A percentile compares a stretch with the other conserved stretches of the same genome.
These are phyloP conservation scores for Melanaphis sacchari DNA, from an alignment of 1,140 invertebrate genomes.

Conservation along the genomic window DNA sequence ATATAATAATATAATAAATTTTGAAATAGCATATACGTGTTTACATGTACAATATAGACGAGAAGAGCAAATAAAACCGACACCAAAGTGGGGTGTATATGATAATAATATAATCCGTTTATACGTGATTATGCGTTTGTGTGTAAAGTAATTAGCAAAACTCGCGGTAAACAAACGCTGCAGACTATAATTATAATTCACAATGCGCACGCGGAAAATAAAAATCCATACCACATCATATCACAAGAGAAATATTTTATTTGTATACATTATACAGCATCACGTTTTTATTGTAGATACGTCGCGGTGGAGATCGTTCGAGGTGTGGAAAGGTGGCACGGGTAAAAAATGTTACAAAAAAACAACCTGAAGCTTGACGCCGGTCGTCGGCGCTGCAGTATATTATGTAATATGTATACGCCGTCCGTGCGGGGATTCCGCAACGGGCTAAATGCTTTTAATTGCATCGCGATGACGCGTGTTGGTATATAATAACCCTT, in stretches of 20 bases:
- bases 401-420: neutral
- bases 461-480: neutral
- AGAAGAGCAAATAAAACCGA: neutral
- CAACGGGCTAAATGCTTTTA: neutral
- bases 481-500: neutral
- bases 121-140: slow-evolving; percentile 11
- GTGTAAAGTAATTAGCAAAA: neutral
- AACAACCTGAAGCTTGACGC: neutral
- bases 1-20: neutral
- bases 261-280: neutral
- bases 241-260: neutral
- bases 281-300: neutral
- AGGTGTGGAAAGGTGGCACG: neutral
- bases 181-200: neutral
- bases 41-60: neutral
- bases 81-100: neutral
- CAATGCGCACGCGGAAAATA: neutral
- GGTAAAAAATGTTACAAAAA: neutral
- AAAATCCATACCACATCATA: neutral
- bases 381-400: neutral
- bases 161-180: neutral
- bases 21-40: neutral
- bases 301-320: neutral
- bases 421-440: no score
- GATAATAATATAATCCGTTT: slow-evolving; percentile 14